Percentiles rank a stretch among this genome's conserved stretches.
phyloP scores from a whole-genome alignment of 2,888 invertebrate genomes.

The Timandra comae region DNA sequence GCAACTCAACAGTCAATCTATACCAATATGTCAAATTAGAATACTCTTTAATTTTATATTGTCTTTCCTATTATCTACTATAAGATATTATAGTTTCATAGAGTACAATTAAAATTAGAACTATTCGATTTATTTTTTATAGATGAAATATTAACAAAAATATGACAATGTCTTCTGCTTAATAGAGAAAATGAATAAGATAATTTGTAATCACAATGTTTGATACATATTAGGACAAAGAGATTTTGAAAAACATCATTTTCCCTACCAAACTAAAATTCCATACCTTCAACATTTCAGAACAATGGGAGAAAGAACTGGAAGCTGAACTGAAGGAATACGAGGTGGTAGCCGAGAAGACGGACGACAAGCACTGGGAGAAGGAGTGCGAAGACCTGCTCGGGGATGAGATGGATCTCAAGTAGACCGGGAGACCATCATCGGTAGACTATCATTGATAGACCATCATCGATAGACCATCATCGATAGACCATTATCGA shows the following conservation, averaged over 20 bases:
- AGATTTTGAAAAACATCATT: too few species aligned
- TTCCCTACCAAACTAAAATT: too few species aligned
- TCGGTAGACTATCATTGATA: not conserved
- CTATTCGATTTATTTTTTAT: not conserved
- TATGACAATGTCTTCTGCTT: too few species aligned
- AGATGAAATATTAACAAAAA: too few species aligned
- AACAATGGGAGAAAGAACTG: constrained; percentile 97
- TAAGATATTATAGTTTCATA: too few species aligned
- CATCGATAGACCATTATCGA: not conserved
- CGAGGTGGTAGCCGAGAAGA: constrained; percentile 85
- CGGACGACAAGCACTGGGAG: constrained; percentile 78
- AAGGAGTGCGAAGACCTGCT: constrained; percentile 83
- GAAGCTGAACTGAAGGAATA: constrained; percentile 97
- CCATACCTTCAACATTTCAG: constrained; percentile 80
- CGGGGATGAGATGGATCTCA: constrained; percentile 78
- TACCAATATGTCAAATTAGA: too few species aligned
- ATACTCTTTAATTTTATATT: too few species aligned
- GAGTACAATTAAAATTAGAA: not conserved
- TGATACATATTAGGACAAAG: too few species aligned
- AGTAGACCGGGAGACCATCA: constrained; percentile 43
- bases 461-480: too few species aligned
- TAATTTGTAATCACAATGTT: too few species aligned
- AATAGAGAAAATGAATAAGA: too few species aligned
- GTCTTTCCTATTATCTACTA: too few species aligned
- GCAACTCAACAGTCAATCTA: not conserved